Conservation (phyloP, 2,797 vertebrate species). For the Pangasius larnaudii region DNA sequence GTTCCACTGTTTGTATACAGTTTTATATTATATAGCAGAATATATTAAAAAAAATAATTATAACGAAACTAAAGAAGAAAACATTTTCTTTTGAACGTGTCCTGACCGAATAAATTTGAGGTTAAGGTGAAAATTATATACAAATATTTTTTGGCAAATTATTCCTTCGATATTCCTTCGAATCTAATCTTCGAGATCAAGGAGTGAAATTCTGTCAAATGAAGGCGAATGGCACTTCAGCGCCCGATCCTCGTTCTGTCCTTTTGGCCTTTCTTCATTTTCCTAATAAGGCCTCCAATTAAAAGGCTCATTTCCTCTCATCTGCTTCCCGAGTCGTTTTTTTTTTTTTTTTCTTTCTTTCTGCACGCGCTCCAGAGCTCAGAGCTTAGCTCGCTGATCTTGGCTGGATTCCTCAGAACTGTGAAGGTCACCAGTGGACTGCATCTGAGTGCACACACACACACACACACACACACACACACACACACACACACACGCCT, state of each 20-base stretch:
- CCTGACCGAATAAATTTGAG: neutral
- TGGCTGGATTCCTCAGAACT: slow-evolving; percentile 52
- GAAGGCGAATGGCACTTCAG: neutral
- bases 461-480: slow-evolving; percentile 9
- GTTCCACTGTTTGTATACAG: neutral
- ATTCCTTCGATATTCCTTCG: neutral
- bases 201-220: neutral
- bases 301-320: slow-evolving; percentile 77
- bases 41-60: neutral
- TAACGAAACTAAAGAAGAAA: neutral
- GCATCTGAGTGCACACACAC: slow-evolving; percentile 20
- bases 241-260: neutral
- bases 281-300: slow-evolving; percentile 72
- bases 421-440: slow-evolving; percentile 72
- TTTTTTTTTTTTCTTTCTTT: slow-evolving; percentile 53
- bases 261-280: slow-evolving; percentile 43
- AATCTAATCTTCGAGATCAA: neutral
- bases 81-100: neutral
- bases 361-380: slow-evolving; percentile 49
- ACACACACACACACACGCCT: neutral
- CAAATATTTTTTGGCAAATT: neutral
- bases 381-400: slow-evolving; percentile 47
- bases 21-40: neutral
- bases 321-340: slow-evolving; percentile 65
- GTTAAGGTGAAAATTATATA: neutral